These are phyloP conservation scores for Lithophane ornitopus DNA, from an alignment of 2,888 invertebrate genomes.

Conservation along the genomic window DNA sequence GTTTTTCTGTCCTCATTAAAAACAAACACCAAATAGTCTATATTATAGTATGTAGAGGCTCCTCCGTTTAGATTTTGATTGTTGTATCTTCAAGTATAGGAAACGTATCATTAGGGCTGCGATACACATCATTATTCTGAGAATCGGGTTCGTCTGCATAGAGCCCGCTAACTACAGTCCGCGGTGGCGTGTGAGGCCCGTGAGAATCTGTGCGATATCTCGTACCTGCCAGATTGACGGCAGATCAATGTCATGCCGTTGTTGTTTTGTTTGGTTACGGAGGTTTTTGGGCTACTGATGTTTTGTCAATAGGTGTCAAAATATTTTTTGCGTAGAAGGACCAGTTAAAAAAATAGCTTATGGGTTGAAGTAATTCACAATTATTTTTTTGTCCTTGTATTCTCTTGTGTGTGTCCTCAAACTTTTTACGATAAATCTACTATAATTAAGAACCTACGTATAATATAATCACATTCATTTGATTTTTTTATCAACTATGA, in stretches of 20 bases:
- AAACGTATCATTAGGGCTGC: constrained; percentile 79
- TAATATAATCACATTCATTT: not conserved
- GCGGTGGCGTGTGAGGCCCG: constrained; percentile 74
- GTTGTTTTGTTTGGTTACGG: constrained; percentile 43
- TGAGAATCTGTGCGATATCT: constrained; percentile 84
- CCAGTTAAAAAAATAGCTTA: not conserved
- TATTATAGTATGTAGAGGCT: constrained; percentile 24
- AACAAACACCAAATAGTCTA: constrained; percentile 46
- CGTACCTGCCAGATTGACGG: constrained; percentile 63
- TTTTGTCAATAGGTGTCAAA: not conserved
- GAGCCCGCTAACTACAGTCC: constrained; percentile 68
- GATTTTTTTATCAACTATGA: not conserved
- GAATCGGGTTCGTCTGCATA: constrained; percentile 77
- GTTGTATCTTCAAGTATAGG: constrained; percentile 70
- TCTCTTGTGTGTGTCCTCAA: not conserved
- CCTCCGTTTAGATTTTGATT: constrained; percentile 67
- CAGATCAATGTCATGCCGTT: constrained; percentile 40
- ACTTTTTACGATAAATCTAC: not conserved
- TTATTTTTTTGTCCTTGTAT: too few species aligned
- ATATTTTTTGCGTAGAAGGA: not conserved
- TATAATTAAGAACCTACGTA: too few species aligned
- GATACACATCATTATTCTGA: constrained; percentile 80
- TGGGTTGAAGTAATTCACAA: not conserved
- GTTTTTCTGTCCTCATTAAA: constrained; percentile 40
- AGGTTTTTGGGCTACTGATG: constrained; percentile 10